Base-by-base conservation (phyloP, 2,888 invertebrate species). In the Chouioia cunea region DNA sequence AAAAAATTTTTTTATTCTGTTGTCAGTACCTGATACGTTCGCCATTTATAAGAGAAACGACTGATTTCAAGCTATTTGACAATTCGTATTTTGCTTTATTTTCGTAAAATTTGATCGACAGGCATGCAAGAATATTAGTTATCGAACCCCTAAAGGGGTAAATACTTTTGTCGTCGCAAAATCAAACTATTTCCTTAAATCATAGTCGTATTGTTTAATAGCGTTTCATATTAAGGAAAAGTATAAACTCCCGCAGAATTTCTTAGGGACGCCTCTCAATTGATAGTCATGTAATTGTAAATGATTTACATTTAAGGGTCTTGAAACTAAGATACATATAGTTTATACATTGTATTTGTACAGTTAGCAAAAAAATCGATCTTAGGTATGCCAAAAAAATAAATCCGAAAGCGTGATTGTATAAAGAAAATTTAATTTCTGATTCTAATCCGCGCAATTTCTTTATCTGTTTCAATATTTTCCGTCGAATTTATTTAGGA, bases 151-250 rank as follows among this genome's bases (percentile, higher is more conserved):
- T 14, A 18, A 68, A 62, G 0, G 54, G n/a, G 2, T 22, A 0
- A 15, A 27, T 10, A 2, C 47, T 52, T 4, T 48, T 27, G 12
- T 20, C 23, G 22, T 63, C n/a, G 16, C 75, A 75, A 56, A 75
- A 79, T 64, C n/a, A 75, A 76, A 77, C 75, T 77, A 79, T 15
- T 71, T 63, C 47, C 73, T 76, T 22, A 77, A 63, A 8, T 56
- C 74, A 22, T 1, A 14, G 46, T 58, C 16, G 27, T 18, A 23
- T 53, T 77, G 77, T 36, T 74, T 76, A n/a, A 75, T 18, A 10
- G 79, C 76, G 4, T 70, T 59, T 4, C 58, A 16, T 16, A 74
- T 67, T 44, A 78, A 53, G 1, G 78, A 79, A 4, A 77, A 71
- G 66, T 69, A 54, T 52, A 65, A 65, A 10, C 62, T 72, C 47